Evolutionary conservation across 2,888 invertebrate species (phyloP), one percentile per base, ranked within the genome.

Genomic region (Acrobasis repandana): DNA sequence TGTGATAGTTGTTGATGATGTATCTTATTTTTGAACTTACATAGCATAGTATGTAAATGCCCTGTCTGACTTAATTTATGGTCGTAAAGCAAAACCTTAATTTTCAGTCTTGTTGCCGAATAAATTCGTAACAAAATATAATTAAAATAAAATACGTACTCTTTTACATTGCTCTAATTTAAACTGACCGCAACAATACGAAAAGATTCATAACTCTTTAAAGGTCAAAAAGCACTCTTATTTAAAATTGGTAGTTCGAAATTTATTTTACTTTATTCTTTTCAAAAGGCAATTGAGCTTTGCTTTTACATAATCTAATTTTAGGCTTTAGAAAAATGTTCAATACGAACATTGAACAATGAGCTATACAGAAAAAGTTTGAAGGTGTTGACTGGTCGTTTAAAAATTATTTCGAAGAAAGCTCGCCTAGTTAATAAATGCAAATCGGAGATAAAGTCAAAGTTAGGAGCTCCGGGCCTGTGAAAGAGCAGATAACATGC

Each of bases 371-470:
- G 6, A 50, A 50, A 28, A 50, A 14, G 10, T 33, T n/a, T n/a
- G 4, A 50, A 50, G 50, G 28, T 50, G 20, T 14, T 43, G 43
- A 43, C 43, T 43, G 14, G 43, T 43, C 6, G 14, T 18, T 38
- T 11, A 16, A 34, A 54, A 56, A 56, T 43, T 5, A 20, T 38
- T 38, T 38, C 20, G 54, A 54, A 54, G 36, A 16, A 20, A 57
- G 50, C 59, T 61, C 56, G 62, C 62, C 63, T 63, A 65, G 60
- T 58, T 67, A 62, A 65, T 63, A 63, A 65, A 65, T 67, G 65
- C 64, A 64, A 65, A 65, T 67, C 56, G 52, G 60, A 63, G 64
- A 65, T 65, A 65, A 67, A 62, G 63, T 63, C 54, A 43, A 15
- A 46, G 60, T 63, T 61, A 61, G 52, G 59, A 58, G 62, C 59